Base-by-base conservation (phyloP, 2,888 invertebrate species). In the Vesta saturnalis region DNA sequence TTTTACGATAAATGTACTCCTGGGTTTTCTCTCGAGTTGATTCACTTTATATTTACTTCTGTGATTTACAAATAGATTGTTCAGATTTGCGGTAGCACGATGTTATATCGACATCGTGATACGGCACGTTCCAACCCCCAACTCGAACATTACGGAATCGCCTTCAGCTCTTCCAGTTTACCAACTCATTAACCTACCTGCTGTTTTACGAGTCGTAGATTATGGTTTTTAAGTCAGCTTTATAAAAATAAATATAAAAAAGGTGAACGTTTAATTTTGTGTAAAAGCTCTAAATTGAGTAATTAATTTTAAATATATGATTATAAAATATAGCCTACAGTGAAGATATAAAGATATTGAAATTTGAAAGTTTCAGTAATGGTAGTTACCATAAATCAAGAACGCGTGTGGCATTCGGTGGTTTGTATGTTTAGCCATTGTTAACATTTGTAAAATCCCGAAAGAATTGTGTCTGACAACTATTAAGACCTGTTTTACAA, bases 61-160 rank as follows among this genome's bases (percentile, higher is more conserved):
- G 60, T 60, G 65, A 59, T 64, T 65, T 49, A 59, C 59, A 58
- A 57, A 43, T 58, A 60, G 65, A 65, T 65, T 65, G 65, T 65
- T 60, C 60, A 47, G 60, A 65, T 65, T 60, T 60, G 54, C 47
- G 65, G 39, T 49, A 52, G 60, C 56, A 57, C 65, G 52, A 64
- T 46, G 64, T 60, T 58, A 60, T 59, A 59, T 64, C 49, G 59
- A 54, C 54, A 30, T 35, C 30, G 35, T 59, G 65, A 65, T 65
- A 65, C 55, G 60, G 65, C 65, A 60, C 65, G 65, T 65, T 60
- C 60, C 60, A 47, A 35, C 60, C 35, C 60, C 57, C 65, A 60
- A 52, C 60, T 22, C 18, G n/a, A 30, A 30, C 56, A 52, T 60
- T 52, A 60, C 56, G 35, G 15, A 55, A 39, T 54, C 59, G 21